Evolutionary conservation across 2,797 vertebrate species (phyloP), one percentile per base, ranked within the genome.

Genomic region (Leuciscus waleckii): DNA sequence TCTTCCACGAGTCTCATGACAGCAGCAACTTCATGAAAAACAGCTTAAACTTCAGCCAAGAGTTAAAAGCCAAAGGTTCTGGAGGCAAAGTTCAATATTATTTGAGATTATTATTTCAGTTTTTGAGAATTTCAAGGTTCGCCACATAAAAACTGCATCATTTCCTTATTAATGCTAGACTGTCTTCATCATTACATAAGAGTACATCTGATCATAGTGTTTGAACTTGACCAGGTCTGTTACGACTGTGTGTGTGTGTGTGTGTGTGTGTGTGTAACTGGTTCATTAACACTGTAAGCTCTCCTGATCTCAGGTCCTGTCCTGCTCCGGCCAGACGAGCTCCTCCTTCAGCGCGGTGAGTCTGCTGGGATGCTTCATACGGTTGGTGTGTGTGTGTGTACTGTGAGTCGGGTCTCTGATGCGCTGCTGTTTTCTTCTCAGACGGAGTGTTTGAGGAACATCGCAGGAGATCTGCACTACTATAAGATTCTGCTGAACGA

Each of bases 381-480:
- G 35, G 6, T 37, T 6, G 1, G 37, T 37, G 35, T 37, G 35
- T 37, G 35, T 37, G 37, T 37, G 37, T 37, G 37, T 37, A 1
- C 7, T 0, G 21, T 1, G 29, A 17, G 14, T 16, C 49, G 1
- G 29, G 3, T n/a, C 49, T 43, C 32, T 61, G 10, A 67, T 16
- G 61, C 10, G 6, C n/a, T 10, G 65, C 16, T 68, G 43, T 43
- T 58, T 63, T 35, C 79, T 35, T 81, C 65, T n/a, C 92, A 99
- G 97, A 89, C 17, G 4, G 92, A 93, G 78, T 99, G 98, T 91
- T 88, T 96, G 86, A 89, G 43, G 35, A 96, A 94, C 78, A 98
- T 99, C 91, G 93, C 90, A 3, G 90, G 91, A 65, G 97, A 99
- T 82, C 83, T 99, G 90, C 86, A 84, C 7, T 81, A 92, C 81